Conservation (phyloP, 2,888 invertebrate genomes). For the Andrena camellia region DNA sequence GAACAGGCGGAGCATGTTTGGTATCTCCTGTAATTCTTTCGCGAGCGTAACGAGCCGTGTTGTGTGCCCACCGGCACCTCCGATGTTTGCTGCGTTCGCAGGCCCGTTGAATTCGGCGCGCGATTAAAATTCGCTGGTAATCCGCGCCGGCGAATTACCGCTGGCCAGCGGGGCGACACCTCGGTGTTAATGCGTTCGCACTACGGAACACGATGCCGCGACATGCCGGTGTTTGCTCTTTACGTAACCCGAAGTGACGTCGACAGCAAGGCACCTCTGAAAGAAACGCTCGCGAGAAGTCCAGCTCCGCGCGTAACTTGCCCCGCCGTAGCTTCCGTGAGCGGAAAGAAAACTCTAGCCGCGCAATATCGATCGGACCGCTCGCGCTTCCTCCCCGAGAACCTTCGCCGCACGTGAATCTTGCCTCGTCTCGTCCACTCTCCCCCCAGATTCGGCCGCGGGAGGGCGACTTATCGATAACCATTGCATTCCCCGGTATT, state of each 20-base stretch:
- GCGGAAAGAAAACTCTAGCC: neutral
- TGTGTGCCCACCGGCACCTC: conserved; percentile 14
- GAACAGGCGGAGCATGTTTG: neutral
- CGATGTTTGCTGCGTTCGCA: conserved; percentile 43
- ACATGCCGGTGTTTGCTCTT: neutral
- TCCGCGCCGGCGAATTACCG: neutral
- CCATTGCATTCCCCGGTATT: conserved; percentile 51
- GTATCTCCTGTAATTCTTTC: conserved; percentile 26
- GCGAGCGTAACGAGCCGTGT: conserved; percentile 32
- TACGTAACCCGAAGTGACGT: neutral
- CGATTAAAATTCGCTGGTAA: conserved; percentile 16
- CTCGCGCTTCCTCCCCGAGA: conserved; percentile 1
- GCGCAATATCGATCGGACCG: conserved; percentile 53
- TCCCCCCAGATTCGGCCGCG: neutral
- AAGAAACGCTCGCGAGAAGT: too few relatives aligned
- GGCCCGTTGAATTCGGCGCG: conserved; percentile 23
- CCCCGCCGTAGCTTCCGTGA: conserved; percentile 23
- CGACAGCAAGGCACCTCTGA: neutral
- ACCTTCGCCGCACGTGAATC: conserved; percentile 36
- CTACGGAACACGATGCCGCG: neutral
- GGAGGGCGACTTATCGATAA: conserved; percentile 52
- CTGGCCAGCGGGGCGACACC: neutral
- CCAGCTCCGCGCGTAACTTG: neutral
- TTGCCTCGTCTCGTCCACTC: conserved; percentile 13
- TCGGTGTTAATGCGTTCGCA: conserved; percentile 4